Conservation (phyloP, 2,113 vertebrate genomes). For the Mionectes macconnelli region DNA sequence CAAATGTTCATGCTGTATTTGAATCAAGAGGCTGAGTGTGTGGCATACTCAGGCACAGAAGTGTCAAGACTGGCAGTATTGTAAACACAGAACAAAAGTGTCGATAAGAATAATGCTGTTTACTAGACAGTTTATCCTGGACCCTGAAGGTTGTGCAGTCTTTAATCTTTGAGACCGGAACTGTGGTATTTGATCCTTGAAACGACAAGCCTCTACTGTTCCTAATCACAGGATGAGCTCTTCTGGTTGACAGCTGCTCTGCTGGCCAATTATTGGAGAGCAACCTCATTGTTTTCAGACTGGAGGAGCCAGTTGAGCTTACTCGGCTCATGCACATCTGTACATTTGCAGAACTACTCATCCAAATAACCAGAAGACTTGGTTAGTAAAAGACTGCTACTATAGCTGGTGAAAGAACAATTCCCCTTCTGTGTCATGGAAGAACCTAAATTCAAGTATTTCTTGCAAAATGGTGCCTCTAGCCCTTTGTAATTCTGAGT, state of each 20-base stretch:
- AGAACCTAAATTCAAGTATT: neutral
- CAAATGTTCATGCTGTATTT: neutral
- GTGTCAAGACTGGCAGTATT: neutral
- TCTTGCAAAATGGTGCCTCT: neutral
- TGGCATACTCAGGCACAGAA: neutral
- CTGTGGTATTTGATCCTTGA: neutral
- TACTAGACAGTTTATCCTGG: neutral
- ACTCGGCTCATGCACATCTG: neutral
- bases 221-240: neutral
- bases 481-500: neutral
- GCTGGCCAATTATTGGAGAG: conserved; percentile 2
- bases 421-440: neutral
- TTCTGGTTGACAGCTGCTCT: neutral
- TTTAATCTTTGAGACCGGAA: neutral
- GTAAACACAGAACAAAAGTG: neutral
- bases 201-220: neutral
- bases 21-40: neutral
- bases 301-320: neutral
- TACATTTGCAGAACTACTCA: neutral
- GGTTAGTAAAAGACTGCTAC: neutral
- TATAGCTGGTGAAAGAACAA: neutral
- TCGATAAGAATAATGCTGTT: neutral
- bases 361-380: neutral
- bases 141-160: neutral
- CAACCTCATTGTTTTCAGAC: neutral